Percentiles rank a stretch among this genome's conserved stretches.
Evolutionary conservation across 1,140 invertebrate genomes (phyloP).

Genomic region (Bombus fervidus): DNA sequence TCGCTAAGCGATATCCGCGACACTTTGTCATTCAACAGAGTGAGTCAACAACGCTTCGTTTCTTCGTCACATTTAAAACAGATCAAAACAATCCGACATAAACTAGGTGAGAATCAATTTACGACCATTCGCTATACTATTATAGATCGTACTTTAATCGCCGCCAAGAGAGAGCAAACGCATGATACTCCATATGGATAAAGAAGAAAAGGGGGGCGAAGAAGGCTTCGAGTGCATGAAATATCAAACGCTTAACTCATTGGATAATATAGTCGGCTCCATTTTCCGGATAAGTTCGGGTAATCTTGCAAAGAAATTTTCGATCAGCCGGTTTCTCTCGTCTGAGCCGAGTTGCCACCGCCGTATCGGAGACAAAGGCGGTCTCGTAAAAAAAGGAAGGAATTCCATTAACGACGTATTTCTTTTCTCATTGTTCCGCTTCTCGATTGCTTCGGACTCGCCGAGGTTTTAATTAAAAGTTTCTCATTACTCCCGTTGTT

Average conservation of each 20-base stretch:
- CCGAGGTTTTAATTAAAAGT: conserved; percentile 77
- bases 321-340: conserved; percentile 25
- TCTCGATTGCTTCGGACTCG: conserved; percentile 67
- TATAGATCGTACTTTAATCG: background rate
- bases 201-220: background rate
- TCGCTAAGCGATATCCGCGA: background rate
- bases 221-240: background rate
- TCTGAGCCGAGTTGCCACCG: background rate
- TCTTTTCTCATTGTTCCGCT: conserved; percentile 71
- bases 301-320: conserved; percentile 52
- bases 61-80: too few relatives aligned
- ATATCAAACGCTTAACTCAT: background rate
- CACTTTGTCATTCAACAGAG: background rate
- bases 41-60: background rate
- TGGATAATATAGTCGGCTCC: conserved; percentile 25
- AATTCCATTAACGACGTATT: conserved; percentile 73
- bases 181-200: background rate
- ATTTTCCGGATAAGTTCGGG: conserved; percentile 4
- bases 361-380: conserved; percentile 62
- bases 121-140: background rate
- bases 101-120: background rate
- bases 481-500: conserved; percentile 76
- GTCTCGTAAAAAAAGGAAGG: conserved; percentile 42
- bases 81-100: background rate
- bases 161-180: background rate